These are phyloP conservation scores for Ephestia elutella DNA, from an alignment of 1,140 invertebrate genomes.

Conservation along the genomic window DNA sequence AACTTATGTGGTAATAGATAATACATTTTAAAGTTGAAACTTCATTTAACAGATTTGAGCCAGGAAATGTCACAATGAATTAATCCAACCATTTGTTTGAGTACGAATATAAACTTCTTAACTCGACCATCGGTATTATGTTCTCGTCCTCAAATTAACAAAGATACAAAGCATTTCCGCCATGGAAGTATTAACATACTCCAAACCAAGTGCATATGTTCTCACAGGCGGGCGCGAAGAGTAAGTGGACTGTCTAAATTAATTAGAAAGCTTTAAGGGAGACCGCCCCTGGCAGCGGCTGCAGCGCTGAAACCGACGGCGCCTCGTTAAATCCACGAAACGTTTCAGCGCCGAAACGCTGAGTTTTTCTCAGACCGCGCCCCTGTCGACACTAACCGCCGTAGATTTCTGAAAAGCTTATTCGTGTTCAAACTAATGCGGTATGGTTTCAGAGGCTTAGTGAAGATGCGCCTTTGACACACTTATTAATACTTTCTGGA, in stretches of 20 bases:
- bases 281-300: slow-evolving; percentile 33
- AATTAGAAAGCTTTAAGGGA: slow-evolving; percentile 46
- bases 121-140: slow-evolving; percentile 25
- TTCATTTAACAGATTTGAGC: slow-evolving; percentile 11
- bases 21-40: not conserved
- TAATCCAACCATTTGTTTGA: slow-evolving; percentile 36
- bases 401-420: slow-evolving; percentile 61
- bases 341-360: slow-evolving; percentile 40
- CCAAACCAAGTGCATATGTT: slow-evolving; percentile 30
- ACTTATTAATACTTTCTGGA: slow-evolving; percentile 37
- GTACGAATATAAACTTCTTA: slow-evolving; percentile 28
- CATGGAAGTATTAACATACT: slow-evolving; percentile 31
- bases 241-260: slow-evolving; percentile 57
- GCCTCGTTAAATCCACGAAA: slow-evolving; percentile 25
- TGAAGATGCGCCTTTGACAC: slow-evolving; percentile 41
- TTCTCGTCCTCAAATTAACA: slow-evolving; percentile 42
- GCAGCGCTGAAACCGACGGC: slow-evolving; percentile 35
- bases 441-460: slow-evolving; percentile 53
- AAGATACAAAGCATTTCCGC: slow-evolving; percentile 48
- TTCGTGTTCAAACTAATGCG: slow-evolving; percentile 62
- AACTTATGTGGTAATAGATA: not conserved
- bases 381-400: slow-evolving; percentile 32
- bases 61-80: slow-evolving; percentile 38
- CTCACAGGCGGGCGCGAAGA: slow-evolving; percentile 30
- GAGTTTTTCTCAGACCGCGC: slow-evolving; percentile 34